Evolutionary conservation across 2,888 invertebrate species (phyloP).

Genomic region (Nudaria mundana): DNA sequence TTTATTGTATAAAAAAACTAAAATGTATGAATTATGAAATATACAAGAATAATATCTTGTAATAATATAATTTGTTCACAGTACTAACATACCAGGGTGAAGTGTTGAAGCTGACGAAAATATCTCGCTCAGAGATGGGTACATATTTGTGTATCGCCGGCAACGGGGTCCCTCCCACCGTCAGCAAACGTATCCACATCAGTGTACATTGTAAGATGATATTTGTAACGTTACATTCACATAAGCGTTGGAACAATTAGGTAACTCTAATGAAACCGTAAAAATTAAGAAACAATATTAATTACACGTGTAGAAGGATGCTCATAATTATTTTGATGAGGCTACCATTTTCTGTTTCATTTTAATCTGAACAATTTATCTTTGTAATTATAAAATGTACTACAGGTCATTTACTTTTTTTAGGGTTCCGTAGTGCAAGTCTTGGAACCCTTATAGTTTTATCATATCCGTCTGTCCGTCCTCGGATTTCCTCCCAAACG

Average conservation of each 20-base stretch:
- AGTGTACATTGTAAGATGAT: constrained; percentile 92
- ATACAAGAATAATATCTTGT: no score
- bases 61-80: constrained; percentile 60
- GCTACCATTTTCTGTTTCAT: no score
- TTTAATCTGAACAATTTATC: no score
- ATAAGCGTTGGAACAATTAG: constrained; percentile 19
- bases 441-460: no score
- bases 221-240: constrained; percentile 21
- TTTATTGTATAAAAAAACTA: no score
- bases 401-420: no score
- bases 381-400: no score
- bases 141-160: constrained; percentile 95
- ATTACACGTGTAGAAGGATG: constrained; percentile 11
- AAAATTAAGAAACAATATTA: constrained; percentile 16
- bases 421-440: no score
- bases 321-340: constrained; percentile 9
- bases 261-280: constrained; percentile 24
- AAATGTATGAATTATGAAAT: no score
- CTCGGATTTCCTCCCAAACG: no score
- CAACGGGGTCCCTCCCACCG: constrained; percentile 93
- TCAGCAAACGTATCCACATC: constrained; percentile 94
- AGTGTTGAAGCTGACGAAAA: constrained; percentile 89
- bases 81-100: constrained; percentile 89
- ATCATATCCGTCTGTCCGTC: no score
- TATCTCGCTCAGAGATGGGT: constrained; percentile 94